phyloP scores from a whole-genome alignment of 2,113 vertebrate genomes.

The Cromileptes altivelis region DNA sequence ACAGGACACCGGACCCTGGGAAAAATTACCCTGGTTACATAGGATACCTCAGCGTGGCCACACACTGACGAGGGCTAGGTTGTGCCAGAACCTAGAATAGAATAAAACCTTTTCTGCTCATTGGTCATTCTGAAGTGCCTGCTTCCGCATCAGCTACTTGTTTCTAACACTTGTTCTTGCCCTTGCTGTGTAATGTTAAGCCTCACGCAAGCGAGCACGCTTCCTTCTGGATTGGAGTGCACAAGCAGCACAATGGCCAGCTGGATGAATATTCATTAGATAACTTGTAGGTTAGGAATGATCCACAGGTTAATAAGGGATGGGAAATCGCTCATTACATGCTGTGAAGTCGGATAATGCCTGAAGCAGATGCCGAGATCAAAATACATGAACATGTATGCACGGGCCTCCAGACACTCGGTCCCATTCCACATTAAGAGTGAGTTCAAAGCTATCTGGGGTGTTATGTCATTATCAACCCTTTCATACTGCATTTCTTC shows the following conservation, averaged over 20 bases:
- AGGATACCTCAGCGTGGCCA: too few relatives aligned
- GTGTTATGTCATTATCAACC: constrained; percentile 73
- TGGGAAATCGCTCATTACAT: constrained; percentile 73
- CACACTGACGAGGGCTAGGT: background rate
- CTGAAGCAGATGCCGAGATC: constrained; percentile 73
- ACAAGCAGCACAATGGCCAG: constrained; percentile 36
- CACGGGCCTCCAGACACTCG: constrained; percentile 63
- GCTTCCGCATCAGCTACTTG: constrained; percentile 22
- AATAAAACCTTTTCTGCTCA: background rate
- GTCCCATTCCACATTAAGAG: constrained; percentile 63
- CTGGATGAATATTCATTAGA: constrained; percentile 66
- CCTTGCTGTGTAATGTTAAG: constrained; percentile 27
- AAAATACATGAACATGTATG: constrained; percentile 72
- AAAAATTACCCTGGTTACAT: too few relatives aligned
- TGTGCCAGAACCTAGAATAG: constrained; percentile 1
- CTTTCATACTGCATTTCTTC: constrained; percentile 68
- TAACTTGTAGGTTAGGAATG: constrained; percentile 53
- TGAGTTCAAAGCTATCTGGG: constrained; percentile 71
- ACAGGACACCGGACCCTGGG: too few relatives aligned
- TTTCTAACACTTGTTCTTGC: constrained; percentile 1
- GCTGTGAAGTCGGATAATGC: constrained; percentile 69
- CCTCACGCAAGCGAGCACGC: background rate
- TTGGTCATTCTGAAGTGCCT: constrained; percentile 15
- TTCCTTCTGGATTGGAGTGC: background rate
- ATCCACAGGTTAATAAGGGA: constrained; percentile 74